Conservation (phyloP, 2,797 vertebrate genomes). For the Muraenolepis orangiensis region DNA sequence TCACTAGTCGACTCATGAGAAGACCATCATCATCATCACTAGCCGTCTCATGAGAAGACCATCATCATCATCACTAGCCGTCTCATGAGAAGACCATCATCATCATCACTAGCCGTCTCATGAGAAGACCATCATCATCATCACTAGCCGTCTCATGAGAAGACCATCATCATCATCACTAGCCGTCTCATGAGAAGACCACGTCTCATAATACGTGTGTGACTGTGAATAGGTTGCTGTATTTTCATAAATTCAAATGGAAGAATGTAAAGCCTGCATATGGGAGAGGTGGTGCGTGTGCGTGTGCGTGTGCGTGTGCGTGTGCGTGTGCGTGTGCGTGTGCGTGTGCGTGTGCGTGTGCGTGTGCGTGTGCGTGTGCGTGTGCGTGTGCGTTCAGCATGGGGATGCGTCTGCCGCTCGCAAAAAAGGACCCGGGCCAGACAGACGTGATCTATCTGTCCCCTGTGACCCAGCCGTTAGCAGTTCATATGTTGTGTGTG, state of each 20-base stretch:
- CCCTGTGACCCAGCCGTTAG: conserved; percentile 54
- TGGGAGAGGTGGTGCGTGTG: background rate
- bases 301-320: background rate
- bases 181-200: background rate
- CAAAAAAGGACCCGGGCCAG: conserved; percentile 64
- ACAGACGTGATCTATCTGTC: conserved; percentile 77
- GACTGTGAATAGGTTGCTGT: background rate
- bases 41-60: too few species aligned
- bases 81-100: too few species aligned
- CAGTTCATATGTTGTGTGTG: conserved; percentile 68
- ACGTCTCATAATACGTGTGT: background rate
- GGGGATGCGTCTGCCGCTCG: conserved; percentile 76
- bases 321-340: background rate
- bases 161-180: too few species aligned
- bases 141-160: too few species aligned
- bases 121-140: too few species aligned
- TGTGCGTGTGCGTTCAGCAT: conserved; percentile 38
- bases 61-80: too few species aligned
- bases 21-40: too few species aligned
- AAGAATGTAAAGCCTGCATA: background rate
- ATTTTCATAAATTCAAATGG: background rate
- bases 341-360: background rate
- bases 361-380: conserved; percentile 24
- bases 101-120: too few species aligned
- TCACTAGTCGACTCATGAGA: too few species aligned